Conservation (phyloP, 2,113 vertebrate species). For the Polyodon spathula region DNA sequence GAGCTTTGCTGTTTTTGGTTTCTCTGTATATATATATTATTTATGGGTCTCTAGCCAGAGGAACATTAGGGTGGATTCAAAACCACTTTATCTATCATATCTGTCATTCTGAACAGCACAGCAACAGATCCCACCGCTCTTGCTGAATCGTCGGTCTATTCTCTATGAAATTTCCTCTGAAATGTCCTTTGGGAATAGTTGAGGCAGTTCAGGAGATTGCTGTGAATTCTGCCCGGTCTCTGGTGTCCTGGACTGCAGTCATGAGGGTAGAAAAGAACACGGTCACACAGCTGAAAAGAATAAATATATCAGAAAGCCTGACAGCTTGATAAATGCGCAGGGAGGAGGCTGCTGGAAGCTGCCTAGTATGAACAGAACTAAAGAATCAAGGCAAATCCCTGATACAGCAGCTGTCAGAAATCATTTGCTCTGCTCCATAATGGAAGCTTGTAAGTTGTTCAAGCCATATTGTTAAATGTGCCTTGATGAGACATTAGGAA, state of each 20-base stretch:
- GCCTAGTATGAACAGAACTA: conserved; percentile 19
- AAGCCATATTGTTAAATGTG: too few species aligned
- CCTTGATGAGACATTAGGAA: too few species aligned
- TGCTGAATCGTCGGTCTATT: conserved; percentile 49
- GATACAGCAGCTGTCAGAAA: conserved; percentile 18
- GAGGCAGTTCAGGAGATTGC: conserved; percentile 35
- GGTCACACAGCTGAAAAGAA: conserved; percentile 17
- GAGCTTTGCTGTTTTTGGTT: too few species aligned
- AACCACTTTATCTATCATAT: too few species aligned
- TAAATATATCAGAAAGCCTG: conserved; percentile 25
- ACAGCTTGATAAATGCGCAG: conserved; percentile 31
- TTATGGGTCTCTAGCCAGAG: too few species aligned
- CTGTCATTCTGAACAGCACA: conserved; percentile 27
- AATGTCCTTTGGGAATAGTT: conserved; percentile 35
- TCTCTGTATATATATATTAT: too few species aligned
- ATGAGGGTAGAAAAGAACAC: conserved; percentile 1
- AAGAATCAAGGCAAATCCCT: conserved; percentile 24
- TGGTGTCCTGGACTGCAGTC: conserved; percentile 2
- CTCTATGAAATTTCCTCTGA: conserved; percentile 51
- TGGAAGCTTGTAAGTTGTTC: conserved; percentile 14
- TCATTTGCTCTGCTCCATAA: conserved; percentile 22
- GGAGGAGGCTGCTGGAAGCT: conserved; percentile 18
- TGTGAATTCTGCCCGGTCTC: conserved; percentile 16
- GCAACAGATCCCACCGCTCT: conserved; percentile 37
- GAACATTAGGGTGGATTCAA: too few species aligned